Conservation (phyloP, 35 echinoderm and acorn worm species). For the Heliocidaris tuberculata region DNA sequence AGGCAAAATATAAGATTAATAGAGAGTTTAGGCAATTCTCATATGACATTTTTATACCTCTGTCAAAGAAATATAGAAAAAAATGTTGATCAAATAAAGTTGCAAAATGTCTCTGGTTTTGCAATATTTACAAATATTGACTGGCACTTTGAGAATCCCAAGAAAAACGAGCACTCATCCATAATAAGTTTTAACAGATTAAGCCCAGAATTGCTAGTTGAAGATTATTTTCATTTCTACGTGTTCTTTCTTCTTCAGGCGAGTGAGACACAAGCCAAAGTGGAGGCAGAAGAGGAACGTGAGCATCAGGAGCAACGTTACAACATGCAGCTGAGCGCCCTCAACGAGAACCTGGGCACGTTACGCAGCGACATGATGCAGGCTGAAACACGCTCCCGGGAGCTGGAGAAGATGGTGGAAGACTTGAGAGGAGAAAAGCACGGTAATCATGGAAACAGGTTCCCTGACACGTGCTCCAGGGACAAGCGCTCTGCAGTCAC, state of each 20-base stretch:
- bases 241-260: slow-evolving; percentile 40
- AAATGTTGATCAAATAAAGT: no score
- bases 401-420: slow-evolving; percentile 74
- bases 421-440: slow-evolving; percentile 84
- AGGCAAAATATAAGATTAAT: no score
- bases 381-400: slow-evolving; percentile 73
- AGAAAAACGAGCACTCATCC: no score
- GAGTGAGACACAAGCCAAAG: slow-evolving; percentile 67
- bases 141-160: no score
- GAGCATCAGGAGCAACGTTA: slow-evolving; percentile 75
- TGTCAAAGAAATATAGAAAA: no score
- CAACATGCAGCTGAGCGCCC: slow-evolving; percentile 79
- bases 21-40: no score
- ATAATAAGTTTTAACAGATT: no score
- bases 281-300: slow-evolving; percentile 58
- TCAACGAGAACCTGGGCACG: slow-evolving; percentile 89
- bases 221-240: neutral
- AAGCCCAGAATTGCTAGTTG: neutral
- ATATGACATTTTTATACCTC: no score
- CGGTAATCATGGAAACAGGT: slow-evolving; percentile 42
- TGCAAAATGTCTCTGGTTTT: no score
- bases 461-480: no score
- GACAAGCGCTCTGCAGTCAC: no score
- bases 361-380: slow-evolving; percentile 72
- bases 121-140: no score